Conservation (phyloP, 1,140 invertebrate genomes). For the Caligus rogercresseyi region DNA sequence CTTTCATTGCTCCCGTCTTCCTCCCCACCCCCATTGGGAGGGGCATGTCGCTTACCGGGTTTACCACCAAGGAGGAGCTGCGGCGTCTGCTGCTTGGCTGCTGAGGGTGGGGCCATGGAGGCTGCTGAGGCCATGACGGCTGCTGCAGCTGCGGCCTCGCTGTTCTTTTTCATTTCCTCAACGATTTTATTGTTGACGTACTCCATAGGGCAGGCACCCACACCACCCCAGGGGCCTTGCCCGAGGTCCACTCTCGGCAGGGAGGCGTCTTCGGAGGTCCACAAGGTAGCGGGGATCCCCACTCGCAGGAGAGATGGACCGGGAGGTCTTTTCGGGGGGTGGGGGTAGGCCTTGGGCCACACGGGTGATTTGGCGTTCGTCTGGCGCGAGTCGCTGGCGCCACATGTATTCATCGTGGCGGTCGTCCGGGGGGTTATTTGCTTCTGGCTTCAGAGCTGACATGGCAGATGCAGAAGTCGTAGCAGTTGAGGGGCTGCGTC, state of each 20-base stretch:
- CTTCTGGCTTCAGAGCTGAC: neutral
- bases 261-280: too few species aligned
- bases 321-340: neutral
- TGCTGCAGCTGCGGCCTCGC: neutral
- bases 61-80: neutral
- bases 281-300: too few species aligned
- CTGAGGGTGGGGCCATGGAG: neutral
- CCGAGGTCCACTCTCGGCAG: too few species aligned
- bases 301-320: conserved; percentile 6
- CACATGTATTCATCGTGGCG: neutral
- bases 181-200: conserved; percentile 20
- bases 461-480: neutral
- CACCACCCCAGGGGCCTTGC: neutral
- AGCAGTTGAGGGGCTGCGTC: too few species aligned
- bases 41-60: neutral
- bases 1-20: neutral
- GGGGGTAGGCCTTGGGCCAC: conserved; percentile 1
- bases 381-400: neutral
- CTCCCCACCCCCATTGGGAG: neutral
- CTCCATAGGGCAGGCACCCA: neutral
- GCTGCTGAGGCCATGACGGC: neutral
- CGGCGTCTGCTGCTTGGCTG: neutral
- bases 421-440: neutral
- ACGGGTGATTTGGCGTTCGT: conserved; percentile 16
- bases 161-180: conserved; percentile 19